Conservation (phyloP, 2,113 vertebrate genomes). For the Tonatia bakeri region DNA sequence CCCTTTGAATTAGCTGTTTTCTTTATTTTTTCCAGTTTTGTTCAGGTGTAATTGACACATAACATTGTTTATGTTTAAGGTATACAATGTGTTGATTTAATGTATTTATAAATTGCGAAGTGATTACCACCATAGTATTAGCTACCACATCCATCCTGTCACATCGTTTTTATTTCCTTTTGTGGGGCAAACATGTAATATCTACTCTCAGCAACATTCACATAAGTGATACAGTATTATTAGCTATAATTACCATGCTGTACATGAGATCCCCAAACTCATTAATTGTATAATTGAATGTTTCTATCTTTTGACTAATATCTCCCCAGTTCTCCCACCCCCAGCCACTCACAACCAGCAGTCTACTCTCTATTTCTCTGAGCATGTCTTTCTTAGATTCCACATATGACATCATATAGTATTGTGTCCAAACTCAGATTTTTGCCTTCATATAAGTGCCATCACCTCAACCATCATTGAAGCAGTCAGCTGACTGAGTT, state of each 20-base stretch:
- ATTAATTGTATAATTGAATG: background rate
- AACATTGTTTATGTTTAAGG: background rate
- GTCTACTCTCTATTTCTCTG: background rate
- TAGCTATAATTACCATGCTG: background rate
- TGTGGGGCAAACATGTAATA: background rate
- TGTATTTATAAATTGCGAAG: background rate
- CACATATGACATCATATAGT: background rate
- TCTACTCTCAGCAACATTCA: background rate
- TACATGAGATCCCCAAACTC: background rate
- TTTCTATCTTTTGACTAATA: background rate
- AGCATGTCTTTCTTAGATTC: background rate
- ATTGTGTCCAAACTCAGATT: background rate
- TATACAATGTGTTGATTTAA: background rate
- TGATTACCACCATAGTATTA: background rate
- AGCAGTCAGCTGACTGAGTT: background rate
- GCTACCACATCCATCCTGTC: background rate
- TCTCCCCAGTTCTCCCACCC: background rate
- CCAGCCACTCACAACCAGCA: background rate
- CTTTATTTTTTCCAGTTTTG: background rate
- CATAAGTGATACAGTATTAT: background rate
- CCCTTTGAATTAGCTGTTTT: background rate
- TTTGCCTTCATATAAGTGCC: background rate
- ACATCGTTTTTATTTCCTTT: background rate
- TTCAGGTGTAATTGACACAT: background rate
- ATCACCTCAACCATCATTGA: background rate